Evolutionary conservation across 1,140 invertebrate species (phyloP), one percentile per base, ranked within the genome.

Genomic region (Zaprionus kolodkinae): DNA sequence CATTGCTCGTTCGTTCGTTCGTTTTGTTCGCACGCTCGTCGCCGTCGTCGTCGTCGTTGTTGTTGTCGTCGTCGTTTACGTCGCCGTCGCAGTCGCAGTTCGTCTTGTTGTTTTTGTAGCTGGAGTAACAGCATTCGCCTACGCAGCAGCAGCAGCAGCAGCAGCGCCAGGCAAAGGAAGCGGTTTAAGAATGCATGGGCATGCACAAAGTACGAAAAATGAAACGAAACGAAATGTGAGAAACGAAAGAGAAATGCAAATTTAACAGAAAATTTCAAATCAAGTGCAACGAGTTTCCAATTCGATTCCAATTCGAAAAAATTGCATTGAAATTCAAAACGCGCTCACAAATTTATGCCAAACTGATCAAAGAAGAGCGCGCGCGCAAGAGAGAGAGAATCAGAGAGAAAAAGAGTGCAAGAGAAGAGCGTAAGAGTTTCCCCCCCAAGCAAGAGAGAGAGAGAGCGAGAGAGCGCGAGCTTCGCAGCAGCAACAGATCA

Each of bases 51-150:
- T 5, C n/a, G 40, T 45, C n/a, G 40, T 7, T 6, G 40, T 43
- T 6, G 38, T n/a, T 5, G 45, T 11, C 45, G 45, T n/a, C n/a
- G n/a, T n/a, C 40, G 40, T 45, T 30, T 30, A 30, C 40, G 40
- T 45, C 40, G 40, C n/a, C n/a, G 40, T 43, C 13, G 38, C 7
- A n/a, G 45, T 12, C 45, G 45, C 10, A 50, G 45, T 35, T 30
- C 45, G 36, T 67, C 36, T 57, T 43, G 33, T 55, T 43, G 35
- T 48, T 48, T 43, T 65, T 52, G 67, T 64, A 25, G 56, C 60
- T 65, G 73, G 61, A 76, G 74, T 76, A 76, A 67, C 74, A 76
- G 69, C 74, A 76, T 76, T 76, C 74, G 74, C 84, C 84, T 87
- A 87, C 84, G 84, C 84, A 82, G 65, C 63, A 75, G 65, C 38